Evolutionary conservation across 2,888 invertebrate species (phyloP).

Genomic region (Melikaiella ostensackeni): DNA sequence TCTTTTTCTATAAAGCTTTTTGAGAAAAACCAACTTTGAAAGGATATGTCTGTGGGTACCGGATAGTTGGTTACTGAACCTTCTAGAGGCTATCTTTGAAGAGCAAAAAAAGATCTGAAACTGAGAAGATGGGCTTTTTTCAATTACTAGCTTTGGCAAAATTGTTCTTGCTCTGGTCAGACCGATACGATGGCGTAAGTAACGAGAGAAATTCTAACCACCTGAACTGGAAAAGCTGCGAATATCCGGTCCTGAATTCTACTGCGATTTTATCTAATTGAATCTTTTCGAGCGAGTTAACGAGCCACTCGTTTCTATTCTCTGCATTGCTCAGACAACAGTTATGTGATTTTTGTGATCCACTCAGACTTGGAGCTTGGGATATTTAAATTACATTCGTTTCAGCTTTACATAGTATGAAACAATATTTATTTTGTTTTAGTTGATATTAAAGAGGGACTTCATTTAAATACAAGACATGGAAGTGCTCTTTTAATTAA

Average conservation of each 20-base stretch:
- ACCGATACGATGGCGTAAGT: constrained; percentile 35
- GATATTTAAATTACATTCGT: background rate
- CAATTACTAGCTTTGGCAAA: constrained; percentile 35
- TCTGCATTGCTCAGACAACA: background rate
- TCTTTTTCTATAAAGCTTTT: background rate
- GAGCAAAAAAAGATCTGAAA: constrained; percentile 1
- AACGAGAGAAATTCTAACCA: constrained; percentile 45
- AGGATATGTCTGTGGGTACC: background rate
- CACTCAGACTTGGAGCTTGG: background rate
- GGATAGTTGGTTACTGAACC: background rate
- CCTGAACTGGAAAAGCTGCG: constrained; percentile 48
- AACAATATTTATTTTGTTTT: background rate
- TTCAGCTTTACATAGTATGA: background rate
- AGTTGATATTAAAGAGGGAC: background rate
- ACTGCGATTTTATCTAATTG: constrained; percentile 63
- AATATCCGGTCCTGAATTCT: constrained; percentile 56
- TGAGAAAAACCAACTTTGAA: constrained; percentile 13
- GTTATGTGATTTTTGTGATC: constrained; percentile 14
- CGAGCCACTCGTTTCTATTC: constrained; percentile 48
- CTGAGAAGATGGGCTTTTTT: constrained; percentile 16
- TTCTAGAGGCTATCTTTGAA: background rate
- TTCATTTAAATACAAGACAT: background rate
- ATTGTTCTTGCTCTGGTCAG: constrained; percentile 38
- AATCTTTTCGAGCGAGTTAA: constrained; percentile 63
- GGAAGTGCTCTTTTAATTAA: background rate